phyloP scores from a whole-genome alignment of 2,113 vertebrate genomes.

The Vulpes lagopus region DNA sequence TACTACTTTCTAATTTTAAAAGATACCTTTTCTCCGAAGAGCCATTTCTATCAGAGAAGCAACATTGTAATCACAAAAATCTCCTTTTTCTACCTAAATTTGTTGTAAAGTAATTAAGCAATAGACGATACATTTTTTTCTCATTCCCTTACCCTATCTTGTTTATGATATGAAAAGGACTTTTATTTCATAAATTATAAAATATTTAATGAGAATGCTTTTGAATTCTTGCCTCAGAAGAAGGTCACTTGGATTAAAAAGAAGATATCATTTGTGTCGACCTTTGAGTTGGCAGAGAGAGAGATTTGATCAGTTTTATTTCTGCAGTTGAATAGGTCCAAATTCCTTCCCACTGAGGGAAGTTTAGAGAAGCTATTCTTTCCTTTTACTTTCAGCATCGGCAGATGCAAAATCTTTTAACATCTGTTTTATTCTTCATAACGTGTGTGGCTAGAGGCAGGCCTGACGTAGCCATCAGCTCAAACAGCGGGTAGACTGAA shows the following conservation, averaged over 20 bases:
- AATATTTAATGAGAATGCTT: neutral
- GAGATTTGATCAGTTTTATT: constrained; percentile 51
- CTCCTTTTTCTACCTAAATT: neutral
- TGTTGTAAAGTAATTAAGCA: constrained; percentile 33
- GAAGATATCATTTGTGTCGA: constrained; percentile 20
- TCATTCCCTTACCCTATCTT: neutral
- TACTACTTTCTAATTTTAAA: constrained; percentile 53
- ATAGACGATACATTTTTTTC: neutral
- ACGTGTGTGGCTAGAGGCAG: neutral
- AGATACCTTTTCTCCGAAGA: constrained; percentile 54
- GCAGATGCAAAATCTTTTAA: constrained; percentile 42
- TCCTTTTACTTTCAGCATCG: neutral
- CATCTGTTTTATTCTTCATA: neutral
- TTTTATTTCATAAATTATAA: constrained; percentile 51
- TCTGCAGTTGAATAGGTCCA: neutral
- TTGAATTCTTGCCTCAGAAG: neutral
- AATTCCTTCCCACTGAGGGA: neutral
- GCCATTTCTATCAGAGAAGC: neutral
- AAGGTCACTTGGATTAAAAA: constrained; percentile 43
- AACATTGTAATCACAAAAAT: neutral
- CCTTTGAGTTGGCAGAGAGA: constrained; percentile 22
- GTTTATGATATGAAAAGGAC: neutral
- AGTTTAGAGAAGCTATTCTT: constrained; percentile 8
- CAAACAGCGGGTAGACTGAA: constrained; percentile 38
- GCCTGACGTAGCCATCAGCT: neutral